Conservation (phyloP, 92 coral and sea anemone genomes). For the Nematostella vectensis region DNA sequence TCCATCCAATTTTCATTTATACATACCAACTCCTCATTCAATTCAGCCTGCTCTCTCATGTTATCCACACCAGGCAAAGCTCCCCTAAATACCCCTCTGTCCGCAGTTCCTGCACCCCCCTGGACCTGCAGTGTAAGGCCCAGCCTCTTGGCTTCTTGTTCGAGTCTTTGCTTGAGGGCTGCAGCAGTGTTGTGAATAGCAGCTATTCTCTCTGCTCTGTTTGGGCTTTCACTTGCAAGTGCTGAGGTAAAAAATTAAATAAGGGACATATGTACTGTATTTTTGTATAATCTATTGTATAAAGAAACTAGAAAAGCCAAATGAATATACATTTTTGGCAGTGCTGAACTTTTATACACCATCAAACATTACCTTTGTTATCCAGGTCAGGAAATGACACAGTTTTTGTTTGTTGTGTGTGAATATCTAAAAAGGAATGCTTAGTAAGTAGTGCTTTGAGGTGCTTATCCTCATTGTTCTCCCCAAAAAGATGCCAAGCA, state of each 20-base stretch:
- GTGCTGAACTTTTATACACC: too few species aligned
- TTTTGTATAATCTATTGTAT: too few species aligned
- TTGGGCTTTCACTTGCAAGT: conserved; percentile 44
- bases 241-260: not conserved
- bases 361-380: too few species aligned
- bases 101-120: conserved; percentile 11
- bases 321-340: too few species aligned
- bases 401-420: too few species aligned
- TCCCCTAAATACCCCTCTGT: conserved; percentile 66
- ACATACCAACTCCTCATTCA: conserved; percentile 77
- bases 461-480: too few species aligned
- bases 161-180: conserved; percentile 78
- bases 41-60: conserved; percentile 84
- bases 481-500: too few species aligned
- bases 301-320: too few species aligned
- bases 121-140: conserved; percentile 43
- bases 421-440: too few species aligned
- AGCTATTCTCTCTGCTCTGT: conserved; percentile 78
- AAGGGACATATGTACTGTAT: not conserved
- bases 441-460: too few species aligned
- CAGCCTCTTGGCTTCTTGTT: conserved; percentile 78
- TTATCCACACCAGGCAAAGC: conserved; percentile 81
- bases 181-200: conserved; percentile 87
- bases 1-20: not conserved
- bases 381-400: too few species aligned